Conservation (phyloP, 2,113 vertebrate species). For the Parus major region DNA sequence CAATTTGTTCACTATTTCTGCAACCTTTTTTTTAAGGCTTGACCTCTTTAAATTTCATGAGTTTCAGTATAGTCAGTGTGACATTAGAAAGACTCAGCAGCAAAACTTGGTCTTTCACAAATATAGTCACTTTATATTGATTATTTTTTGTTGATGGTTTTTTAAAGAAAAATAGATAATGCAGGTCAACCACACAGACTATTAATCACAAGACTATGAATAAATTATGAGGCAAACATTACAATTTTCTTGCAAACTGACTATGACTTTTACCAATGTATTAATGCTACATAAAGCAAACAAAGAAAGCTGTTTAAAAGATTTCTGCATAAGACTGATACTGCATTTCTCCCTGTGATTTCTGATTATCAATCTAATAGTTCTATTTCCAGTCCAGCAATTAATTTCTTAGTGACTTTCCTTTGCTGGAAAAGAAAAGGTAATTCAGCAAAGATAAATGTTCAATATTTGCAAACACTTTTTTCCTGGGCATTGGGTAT, state of each 20-base stretch:
- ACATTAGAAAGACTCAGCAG: neutral
- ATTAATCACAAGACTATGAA: neutral
- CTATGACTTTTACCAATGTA: neutral
- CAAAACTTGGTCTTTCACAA: neutral
- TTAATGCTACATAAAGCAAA: neutral
- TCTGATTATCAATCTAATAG: neutral
- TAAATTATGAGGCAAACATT: neutral
- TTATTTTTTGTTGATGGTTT: neutral
- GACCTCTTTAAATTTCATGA: neutral
- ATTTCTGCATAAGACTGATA: neutral
- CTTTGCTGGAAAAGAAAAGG: neutral
- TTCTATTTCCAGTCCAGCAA: neutral
- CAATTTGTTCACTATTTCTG: neutral
- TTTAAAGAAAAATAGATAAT: neutral
- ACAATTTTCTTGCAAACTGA: neutral
- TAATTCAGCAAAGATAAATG: neutral
- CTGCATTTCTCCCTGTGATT: neutral
- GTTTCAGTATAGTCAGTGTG: neutral
- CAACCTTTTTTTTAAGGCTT: neutral
- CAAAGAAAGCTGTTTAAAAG: neutral
- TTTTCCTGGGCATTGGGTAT: neutral
- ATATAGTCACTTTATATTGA: neutral
- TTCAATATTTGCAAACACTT: neutral
- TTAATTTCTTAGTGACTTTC: neutral
- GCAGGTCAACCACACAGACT: neutral